phyloP scores from a whole-genome alignment of 2,888 invertebrate species.

The Tipula vernalis region DNA sequence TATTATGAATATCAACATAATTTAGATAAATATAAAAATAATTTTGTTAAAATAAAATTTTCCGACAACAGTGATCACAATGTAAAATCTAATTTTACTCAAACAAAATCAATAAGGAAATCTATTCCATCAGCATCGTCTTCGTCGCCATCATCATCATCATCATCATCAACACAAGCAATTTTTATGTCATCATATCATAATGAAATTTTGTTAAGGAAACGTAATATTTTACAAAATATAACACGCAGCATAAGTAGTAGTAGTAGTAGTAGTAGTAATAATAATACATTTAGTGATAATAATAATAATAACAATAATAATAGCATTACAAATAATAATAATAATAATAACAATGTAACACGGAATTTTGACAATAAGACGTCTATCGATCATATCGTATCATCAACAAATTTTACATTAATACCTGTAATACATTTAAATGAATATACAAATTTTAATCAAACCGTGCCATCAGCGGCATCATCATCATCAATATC shows the following conservation, averaged over 20 bases:
- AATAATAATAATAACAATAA: constrained; percentile 10
- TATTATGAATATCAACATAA: background rate
- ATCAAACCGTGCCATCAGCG: constrained; percentile 18
- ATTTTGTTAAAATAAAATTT: constrained; percentile 12
- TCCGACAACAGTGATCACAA: constrained; percentile 10
- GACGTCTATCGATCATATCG: constrained; percentile 4
- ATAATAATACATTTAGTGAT: constrained; percentile 9
- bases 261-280: constrained; percentile 9
- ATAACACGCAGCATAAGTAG: background rate
- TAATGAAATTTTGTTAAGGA: background rate
- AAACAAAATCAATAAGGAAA: constrained; percentile 5
- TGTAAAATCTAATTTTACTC: constrained; percentile 20
- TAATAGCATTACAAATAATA: constrained; percentile 9
- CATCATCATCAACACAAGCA: background rate
- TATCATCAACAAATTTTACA: background rate
- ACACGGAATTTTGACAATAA: background rate
- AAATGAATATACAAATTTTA: constrained; percentile 10
- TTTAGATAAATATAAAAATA: constrained; percentile 4
- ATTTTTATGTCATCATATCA: background rate
- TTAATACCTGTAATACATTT: background rate
- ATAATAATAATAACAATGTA: constrained; percentile 7
- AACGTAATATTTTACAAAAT: background rate
- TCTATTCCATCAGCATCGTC: background rate
- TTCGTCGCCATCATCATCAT: background rate
- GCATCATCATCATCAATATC: constrained; percentile 18